A percentile compares a stretch with the other conserved stretches of the same genome.
Conservation (phyloP, 2,113 vertebrate genomes). For the Gambusia affinis region DNA sequence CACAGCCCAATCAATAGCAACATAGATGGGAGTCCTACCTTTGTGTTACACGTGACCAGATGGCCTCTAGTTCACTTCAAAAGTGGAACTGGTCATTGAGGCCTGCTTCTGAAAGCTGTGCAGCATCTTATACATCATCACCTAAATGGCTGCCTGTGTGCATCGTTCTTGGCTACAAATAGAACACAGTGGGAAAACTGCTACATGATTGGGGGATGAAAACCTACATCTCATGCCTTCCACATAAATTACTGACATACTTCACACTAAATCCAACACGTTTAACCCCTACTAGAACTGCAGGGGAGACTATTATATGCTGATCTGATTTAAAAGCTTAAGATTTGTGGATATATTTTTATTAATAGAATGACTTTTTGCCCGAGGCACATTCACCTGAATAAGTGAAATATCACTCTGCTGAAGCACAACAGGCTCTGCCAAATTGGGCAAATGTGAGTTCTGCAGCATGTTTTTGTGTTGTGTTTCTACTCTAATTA, state of each 20-base stretch:
- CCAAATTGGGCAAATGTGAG: constrained; percentile 45
- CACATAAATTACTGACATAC: constrained; percentile 12
- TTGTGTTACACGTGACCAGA: constrained; percentile 24
- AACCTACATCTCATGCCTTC: constrained; percentile 15
- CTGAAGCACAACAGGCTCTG: constrained; percentile 29
- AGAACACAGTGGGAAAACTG: not conserved
- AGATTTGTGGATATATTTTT: constrained; percentile 9
- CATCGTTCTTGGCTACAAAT: constrained; percentile 10
- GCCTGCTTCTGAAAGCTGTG: constrained; percentile 31
- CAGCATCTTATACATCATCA: constrained; percentile 30
- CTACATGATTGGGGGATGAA: constrained; percentile 8
- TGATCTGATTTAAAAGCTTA: constrained; percentile 32
- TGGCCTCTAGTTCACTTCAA: constrained; percentile 24
- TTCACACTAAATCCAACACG: constrained; percentile 29
- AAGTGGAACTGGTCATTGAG: constrained; percentile 49
- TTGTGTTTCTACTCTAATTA: constrained; percentile 60
- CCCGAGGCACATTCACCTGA: constrained; percentile 44
- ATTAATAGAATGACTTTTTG: constrained; percentile 31
- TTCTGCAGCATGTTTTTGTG: constrained; percentile 28
- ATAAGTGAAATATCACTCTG: constrained; percentile 43
- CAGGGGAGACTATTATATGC: constrained; percentile 14
- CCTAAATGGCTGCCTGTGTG: constrained; percentile 12
- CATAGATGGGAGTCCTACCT: constrained; percentile 17
- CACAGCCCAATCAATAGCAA: constrained; percentile 45
- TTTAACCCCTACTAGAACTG: constrained; percentile 1